Conservation (phyloP, 2,888 invertebrate species). For the Ophion obscuratus region DNA sequence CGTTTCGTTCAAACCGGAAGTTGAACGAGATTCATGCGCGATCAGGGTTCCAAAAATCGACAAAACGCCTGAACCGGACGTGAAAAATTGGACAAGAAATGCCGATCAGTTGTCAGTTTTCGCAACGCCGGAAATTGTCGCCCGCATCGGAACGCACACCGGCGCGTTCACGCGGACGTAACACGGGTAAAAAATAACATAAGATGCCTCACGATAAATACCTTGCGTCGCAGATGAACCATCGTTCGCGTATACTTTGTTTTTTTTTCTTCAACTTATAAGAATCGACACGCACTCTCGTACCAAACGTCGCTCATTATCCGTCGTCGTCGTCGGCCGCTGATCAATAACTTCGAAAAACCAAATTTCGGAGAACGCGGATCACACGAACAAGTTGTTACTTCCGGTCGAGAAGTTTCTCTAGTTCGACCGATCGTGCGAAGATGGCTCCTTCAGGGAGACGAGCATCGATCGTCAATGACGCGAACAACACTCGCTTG, state of each 20-base stretch:
- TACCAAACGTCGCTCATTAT: conserved; percentile 60
- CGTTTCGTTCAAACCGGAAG: not conserved
- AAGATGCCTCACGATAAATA: conserved; percentile 60
- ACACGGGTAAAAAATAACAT: not conserved
- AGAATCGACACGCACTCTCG: conserved; percentile 43
- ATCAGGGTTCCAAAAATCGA: not conserved
- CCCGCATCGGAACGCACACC: not conserved
- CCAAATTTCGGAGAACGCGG: not conserved
- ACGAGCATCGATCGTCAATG: not conserved
- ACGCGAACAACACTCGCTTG: not conserved
- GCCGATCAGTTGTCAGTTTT: not conserved
- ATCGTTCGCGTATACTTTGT: conserved; percentile 67
- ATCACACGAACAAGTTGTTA: not conserved
- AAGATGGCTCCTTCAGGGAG: not conserved
- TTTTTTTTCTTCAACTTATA: conserved; percentile 25
- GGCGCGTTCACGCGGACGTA: not conserved
- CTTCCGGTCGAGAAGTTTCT: not conserved
- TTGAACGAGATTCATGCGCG: not conserved
- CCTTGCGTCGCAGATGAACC: conserved; percentile 79
- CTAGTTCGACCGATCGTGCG: not conserved
- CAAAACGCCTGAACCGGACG: not conserved
- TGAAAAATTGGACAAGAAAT: not conserved
- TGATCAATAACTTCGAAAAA: not conserved
- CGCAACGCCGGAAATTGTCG: not conserved
- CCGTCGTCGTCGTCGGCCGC: not conserved